Base-by-base conservation (phyloP, 2,888 invertebrate genomes). In the Eristalinus sepulchralis region DNA sequence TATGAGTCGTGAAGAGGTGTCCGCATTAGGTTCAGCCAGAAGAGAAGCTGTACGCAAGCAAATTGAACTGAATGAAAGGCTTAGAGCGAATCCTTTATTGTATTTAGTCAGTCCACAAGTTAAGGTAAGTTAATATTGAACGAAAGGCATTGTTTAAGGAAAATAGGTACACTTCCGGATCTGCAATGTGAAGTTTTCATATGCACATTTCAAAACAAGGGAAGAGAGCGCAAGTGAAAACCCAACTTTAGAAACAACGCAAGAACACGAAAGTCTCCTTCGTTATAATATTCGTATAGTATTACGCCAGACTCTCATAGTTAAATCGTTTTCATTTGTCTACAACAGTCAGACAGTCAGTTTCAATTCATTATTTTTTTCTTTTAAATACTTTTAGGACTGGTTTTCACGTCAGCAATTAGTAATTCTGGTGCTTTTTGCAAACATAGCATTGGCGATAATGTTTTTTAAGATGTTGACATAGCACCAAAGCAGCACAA, bases 91-190 rank as follows among this genome's bases (percentile, higher is more conserved):
- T 94, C 98, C 98, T 90, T 95, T 99, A 91, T 95, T 98, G 90
- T 98, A 98, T 94, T 95, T 99, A 93, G 96, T 97, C 95, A 98
- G 98, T 96, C 98, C 98, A 91, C 97, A 97, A 95, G 97, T 98
- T 90, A 97, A 98, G 97, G 98, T 98, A 94, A 94, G 94, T 92
- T 33, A 0, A 10, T 2, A 10, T 31, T 22, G 22, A 17, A 57
- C n/a, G n/a, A n/a, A n/a, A n/a, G n/a, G n/a, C n/a, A n/a, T n/a
- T n/a, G n/a, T n/a, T n/a, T n/a, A n/a, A n/a, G n/a, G n/a, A n/a
- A n/a, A n/a, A n/a, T n/a, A n/a, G n/a, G n/a, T n/a, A n/a, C n/a
- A n/a, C n/a, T n/a, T n/a, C n/a, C n/a, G n/a, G n/a, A n/a, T n/a
- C n/a, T n/a, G n/a, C n/a, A n/a, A n/a, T n/a, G n/a, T n/a, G n/a